phyloP scores from a whole-genome alignment of 92 coral and sea anemone genomes.

The Porites lobata region DNA sequence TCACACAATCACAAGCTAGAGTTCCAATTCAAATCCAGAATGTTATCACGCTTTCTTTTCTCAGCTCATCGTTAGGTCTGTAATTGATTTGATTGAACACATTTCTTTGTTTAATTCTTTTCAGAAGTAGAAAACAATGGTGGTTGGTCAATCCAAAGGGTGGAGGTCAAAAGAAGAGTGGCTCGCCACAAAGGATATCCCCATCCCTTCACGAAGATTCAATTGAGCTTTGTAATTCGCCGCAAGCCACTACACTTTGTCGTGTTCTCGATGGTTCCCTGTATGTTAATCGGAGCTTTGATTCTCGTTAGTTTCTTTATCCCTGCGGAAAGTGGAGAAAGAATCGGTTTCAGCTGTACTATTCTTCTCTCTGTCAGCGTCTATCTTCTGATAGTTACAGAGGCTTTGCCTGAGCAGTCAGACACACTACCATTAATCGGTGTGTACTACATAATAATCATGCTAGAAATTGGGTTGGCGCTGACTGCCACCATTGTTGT shows the following conservation, averaged over 20 bases:
- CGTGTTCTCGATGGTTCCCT: slow-evolving; percentile 80
- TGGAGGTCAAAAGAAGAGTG: slow-evolving; percentile 27
- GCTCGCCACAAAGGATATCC: slow-evolving; percentile 43
- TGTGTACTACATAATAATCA: slow-evolving; percentile 68
- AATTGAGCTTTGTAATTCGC: slow-evolving; percentile 53
- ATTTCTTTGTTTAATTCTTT: not conserved
- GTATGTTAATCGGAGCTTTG: slow-evolving; percentile 68
- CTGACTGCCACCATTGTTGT: slow-evolving; percentile 75
- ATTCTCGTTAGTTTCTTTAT: slow-evolving; percentile 78
- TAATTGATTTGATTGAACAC: too few species aligned
- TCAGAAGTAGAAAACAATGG: slow-evolving; percentile 50
- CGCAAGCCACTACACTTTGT: slow-evolving; percentile 84
- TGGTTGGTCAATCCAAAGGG: slow-evolving; percentile 68
- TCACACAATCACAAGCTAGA: too few species aligned
- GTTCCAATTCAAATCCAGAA: too few species aligned
- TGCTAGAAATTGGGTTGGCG: slow-evolving; percentile 72
- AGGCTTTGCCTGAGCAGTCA: slow-evolving; percentile 83
- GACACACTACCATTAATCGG: slow-evolving; percentile 84
- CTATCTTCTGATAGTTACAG: slow-evolving; percentile 77
- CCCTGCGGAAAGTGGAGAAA: slow-evolving; percentile 91
- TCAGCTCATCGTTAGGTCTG: too few species aligned
- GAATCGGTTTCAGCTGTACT: slow-evolving; percentile 82
- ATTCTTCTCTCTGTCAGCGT: slow-evolving; percentile 83
- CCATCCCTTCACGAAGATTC: slow-evolving; percentile 66
- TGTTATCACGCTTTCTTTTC: too few species aligned